Evolutionary conservation across 2,113 vertebrate genomes (phyloP), one percentile per base, ranked within the genome.

Genomic region (Colaptes auratus): DNA sequence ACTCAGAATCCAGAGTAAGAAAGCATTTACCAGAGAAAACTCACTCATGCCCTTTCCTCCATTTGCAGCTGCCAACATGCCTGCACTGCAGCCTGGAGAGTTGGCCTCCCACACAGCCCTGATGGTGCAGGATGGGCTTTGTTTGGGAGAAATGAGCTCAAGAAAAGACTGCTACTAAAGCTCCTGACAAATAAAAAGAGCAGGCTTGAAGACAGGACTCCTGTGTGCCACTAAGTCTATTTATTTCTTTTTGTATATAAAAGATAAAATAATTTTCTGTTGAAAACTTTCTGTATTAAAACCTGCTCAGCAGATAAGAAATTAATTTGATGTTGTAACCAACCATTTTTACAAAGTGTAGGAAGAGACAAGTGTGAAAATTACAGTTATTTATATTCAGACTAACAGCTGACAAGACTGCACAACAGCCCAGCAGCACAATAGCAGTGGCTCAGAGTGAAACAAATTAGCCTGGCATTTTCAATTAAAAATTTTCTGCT

Each of bases 321-420:
- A 96, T 96, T 96, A 97, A 97, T 94, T 93, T 95, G 89, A 64
- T 56, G 20, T 79, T 86, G 75, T 82, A 97, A 86, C 74, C 72
- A 95, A 88, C 82, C 24, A 4, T 88, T 97, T 95, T 97, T 92
- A 95, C 82, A 96, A 96, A 96, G 39, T 72, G 53, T 52, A 95
- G 86, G 72, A 96, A 97, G 92, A 97, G 91, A 93, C 92, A 97
- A 97, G 93, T 96, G 96, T 96, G 93, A 97, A 97, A 97, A 97
- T 96, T 90, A 95, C 61, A 95, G 91, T 97, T 97, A 98, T 97
- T 98, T 98, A 96, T 97, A 97, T 94, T 96, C 95, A 95, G 92
- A 93, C 84, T 97, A 96, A 96, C 84, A 86, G 89, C 87, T 88
- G 66, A 96, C 92, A 98, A 93, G 85, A 82, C 95, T 93, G 90